phyloP scores from a whole-genome alignment of 2,113 vertebrate species.

The Anseranas semipalmata region DNA sequence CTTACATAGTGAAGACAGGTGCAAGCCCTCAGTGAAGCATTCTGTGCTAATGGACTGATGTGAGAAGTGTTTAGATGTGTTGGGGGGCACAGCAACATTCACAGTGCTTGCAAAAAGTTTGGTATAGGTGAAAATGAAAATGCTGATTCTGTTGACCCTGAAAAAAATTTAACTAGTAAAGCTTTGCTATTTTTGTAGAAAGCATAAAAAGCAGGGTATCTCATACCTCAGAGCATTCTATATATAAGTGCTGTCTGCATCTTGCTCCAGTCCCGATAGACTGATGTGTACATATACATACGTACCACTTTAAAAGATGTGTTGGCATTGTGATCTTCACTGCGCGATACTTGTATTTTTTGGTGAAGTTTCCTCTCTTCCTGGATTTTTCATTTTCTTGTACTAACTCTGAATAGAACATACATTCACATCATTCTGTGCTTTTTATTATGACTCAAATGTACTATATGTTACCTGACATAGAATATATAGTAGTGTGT shows the following conservation, averaged over 20 bases:
- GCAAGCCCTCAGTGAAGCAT: background rate
- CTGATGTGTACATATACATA: background rate
- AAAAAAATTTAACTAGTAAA: background rate
- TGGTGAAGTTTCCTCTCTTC: background rate
- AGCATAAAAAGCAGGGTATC: background rate
- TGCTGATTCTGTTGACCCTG: background rate
- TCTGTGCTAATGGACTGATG: rapidly evolving
- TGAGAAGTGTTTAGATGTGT: background rate
- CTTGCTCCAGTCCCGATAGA: background rate
- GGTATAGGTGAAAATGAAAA: background rate
- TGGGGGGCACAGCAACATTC: background rate
- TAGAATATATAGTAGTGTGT: background rate
- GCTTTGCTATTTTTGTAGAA: background rate
- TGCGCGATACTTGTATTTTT: background rate
- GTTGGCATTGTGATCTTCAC: background rate
- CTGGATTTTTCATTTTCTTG: background rate
- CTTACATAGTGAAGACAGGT: rapidly evolving
- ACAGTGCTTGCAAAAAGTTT: background rate
- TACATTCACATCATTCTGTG: background rate
- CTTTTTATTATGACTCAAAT: background rate
- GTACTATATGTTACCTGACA: background rate
- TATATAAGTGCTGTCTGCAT: background rate
- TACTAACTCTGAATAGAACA: background rate
- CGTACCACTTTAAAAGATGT: background rate
- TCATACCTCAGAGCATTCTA: background rate